Percentiles rank a stretch among this genome's conserved stretches.
These are phyloP conservation scores for Bergia sp. DNA, from an alignment of 92 coral and sea anemone genomes.

Conservation along the genomic window DNA sequence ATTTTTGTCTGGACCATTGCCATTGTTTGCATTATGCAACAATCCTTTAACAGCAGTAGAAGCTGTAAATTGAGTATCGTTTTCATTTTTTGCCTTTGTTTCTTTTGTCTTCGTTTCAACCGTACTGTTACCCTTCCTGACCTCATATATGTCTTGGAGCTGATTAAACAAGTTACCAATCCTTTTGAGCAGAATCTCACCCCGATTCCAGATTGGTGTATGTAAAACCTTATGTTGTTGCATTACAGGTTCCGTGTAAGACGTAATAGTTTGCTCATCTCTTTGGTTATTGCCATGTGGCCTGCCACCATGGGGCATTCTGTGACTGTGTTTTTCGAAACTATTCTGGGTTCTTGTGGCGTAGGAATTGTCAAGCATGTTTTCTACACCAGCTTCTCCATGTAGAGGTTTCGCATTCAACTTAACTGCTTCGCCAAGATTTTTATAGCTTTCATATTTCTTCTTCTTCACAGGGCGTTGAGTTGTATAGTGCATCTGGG, in stretches of 20 bases:
- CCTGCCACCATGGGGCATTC: background rate
- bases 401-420: background rate
- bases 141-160: conserved; percentile 28
- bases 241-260: background rate
- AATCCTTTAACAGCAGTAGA: background rate
- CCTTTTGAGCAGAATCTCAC: conserved; percentile 5
- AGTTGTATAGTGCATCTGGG: background rate
- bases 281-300: background rate
- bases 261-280: background rate
- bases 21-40: background rate
- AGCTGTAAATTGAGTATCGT: background rate
- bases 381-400: background rate
- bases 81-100: background rate
- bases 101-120: background rate
- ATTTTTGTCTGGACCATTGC: background rate
- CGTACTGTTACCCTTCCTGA: background rate
- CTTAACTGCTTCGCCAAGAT: background rate
- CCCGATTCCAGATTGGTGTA: conserved; percentile 4
- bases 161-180: conserved; percentile 35
- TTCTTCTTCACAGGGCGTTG: background rate
- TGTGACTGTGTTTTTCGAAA: background rate
- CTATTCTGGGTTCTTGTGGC: background rate
- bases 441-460: background rate
- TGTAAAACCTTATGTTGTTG: background rate
- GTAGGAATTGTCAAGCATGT: background rate